Conservation (phyloP, 2,888 invertebrate species). For the Perizoma flavofasciatum region DNA sequence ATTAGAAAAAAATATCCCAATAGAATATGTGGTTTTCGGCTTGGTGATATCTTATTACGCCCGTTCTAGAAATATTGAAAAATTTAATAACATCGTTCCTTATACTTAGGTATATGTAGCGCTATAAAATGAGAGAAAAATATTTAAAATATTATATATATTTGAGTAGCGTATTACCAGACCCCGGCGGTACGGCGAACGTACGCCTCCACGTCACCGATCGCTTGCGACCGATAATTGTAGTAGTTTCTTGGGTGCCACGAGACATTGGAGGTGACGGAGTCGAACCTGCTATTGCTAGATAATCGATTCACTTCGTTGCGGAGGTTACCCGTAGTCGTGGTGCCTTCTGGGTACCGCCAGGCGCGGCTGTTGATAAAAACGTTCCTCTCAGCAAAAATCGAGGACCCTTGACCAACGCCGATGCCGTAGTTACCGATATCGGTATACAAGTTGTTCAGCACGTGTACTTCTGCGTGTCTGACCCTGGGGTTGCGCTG, state of each 20-base stretch:
- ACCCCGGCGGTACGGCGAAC: constrained; percentile 23
- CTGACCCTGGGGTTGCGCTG: constrained; percentile 35
- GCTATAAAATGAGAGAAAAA: too few relatives aligned
- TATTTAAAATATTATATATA: too few relatives aligned
- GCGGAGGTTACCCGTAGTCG: constrained; percentile 23
- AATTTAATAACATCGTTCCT: too few relatives aligned
- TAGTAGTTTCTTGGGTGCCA: constrained; percentile 26
- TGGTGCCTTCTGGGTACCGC: constrained; percentile 22
- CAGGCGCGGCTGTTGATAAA: constrained; percentile 28
- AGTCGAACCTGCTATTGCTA: constrained; percentile 10
- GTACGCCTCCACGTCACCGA: constrained; percentile 21
- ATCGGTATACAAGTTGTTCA: constrained; percentile 35
- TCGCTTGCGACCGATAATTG: constrained; percentile 12
- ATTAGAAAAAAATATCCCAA: too few relatives aligned
- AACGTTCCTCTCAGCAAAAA: constrained; percentile 33
- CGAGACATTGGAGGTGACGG: constrained; percentile 16
- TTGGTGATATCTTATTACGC: too few relatives aligned
- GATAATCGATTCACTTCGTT: constrained; percentile 15
- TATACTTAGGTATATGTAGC: too few relatives aligned
- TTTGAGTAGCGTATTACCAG: too few relatives aligned
- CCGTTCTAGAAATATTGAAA: too few relatives aligned
- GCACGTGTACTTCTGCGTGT: constrained; percentile 29
- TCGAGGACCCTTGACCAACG: constrained; percentile 26
- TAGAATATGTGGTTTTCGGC: too few relatives aligned
- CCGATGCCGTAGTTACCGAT: constrained; percentile 30